Base-by-base conservation (phyloP, 2,888 invertebrate genomes). In the Stratiomys singularior region DNA sequence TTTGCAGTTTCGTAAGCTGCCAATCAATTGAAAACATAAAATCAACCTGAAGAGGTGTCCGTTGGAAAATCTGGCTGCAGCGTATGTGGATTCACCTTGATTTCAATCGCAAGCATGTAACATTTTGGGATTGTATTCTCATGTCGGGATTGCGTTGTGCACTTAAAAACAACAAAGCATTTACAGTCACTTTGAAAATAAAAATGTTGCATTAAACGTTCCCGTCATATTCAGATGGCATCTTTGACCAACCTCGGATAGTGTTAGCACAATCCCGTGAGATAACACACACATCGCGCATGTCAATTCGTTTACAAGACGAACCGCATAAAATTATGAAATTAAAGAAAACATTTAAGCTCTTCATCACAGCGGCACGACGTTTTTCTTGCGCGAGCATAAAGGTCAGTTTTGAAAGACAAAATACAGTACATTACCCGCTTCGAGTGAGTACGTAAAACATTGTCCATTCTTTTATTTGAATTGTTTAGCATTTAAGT, bases 331-430 rank as follows among this genome's bases (percentile, higher is more conserved):
- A 47, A 69, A 44, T 67, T 67, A 67, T 67, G 67, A 67, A 67
- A 69, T 69, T 69, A 13, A 47, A 30, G 27, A 18, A 69, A 69
- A 47, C 7, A 18, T 21, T 69, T 69, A 21, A 47, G 47, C 25
- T 11, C 7, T 0, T 60, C 18, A 60, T 60, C n/a, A 37, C 37
- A 9, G 15, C 52, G 52, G 52, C 52, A 25, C 23, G 5, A 23
- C 23, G 60, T 25, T 25, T 23, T 25, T 66, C 66, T 66, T 25
- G 18, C 25, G 21, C 9, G 69, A 44, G 69, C 37, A 69, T 44
- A 69, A 69, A 69, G 27, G 69, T 69, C 69, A 47, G 23, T 69
- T 69, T 46, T 46, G 47, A 30, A 47, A 69, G 2, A 69, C 18
- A 66, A 52, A 25, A 3, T 25, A 25, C 25, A 60, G 5, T 7